Conservation (phyloP, 1,140 invertebrate species). For the Nymphalis io region DNA sequence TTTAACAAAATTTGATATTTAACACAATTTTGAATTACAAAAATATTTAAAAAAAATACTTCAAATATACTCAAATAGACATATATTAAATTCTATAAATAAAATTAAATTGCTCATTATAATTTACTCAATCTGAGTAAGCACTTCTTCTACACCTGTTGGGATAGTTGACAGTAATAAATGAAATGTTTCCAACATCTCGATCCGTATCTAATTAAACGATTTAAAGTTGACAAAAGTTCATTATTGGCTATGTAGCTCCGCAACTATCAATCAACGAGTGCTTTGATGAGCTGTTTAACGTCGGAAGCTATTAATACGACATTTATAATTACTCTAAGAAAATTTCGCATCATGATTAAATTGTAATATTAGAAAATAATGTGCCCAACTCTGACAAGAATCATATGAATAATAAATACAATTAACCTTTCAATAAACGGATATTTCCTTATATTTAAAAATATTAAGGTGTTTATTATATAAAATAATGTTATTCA, state of each 20-base stretch:
- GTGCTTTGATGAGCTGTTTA: conserved; percentile 16
- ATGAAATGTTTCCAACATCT: conserved; percentile 5
- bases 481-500: too few relatives aligned
- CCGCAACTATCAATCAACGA: conserved; percentile 8
- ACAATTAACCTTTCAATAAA: too few relatives aligned
- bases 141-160: background rate
- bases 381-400: too few relatives aligned
- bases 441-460: too few relatives aligned
- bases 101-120: background rate
- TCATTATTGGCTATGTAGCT: conserved; percentile 2
- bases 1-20: too few relatives aligned
- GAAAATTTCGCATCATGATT: background rate
- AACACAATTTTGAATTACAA: too few relatives aligned
- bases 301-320: conserved; percentile 15
- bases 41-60: too few relatives aligned
- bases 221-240: conserved; percentile 3
- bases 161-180: background rate
- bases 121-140: background rate
- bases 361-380: background rate
- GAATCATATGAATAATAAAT: too few relatives aligned
- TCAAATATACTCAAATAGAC: too few relatives aligned
- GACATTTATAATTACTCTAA: background rate
- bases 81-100: background rate
- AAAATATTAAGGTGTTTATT: too few relatives aligned
- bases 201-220: conserved; percentile 15